These are phyloP conservation scores for Anagrus nilaparvatae DNA, from an alignment of 1,140 invertebrate genomes.

Conservation along the genomic window DNA sequence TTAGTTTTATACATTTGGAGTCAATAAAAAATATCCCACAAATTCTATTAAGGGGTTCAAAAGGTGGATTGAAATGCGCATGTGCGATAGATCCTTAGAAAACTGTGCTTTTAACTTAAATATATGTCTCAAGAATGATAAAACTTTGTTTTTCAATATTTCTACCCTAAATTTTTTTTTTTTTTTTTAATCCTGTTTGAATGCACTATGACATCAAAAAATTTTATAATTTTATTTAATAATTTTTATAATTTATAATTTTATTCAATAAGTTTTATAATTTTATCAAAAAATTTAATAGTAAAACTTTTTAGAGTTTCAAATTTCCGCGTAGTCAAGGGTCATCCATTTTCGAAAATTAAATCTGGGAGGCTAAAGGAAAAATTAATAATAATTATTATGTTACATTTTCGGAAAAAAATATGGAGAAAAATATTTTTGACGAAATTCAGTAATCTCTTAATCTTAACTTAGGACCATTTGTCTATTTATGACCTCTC, in stretches of 20 bases:
- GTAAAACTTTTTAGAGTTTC: too few relatives aligned
- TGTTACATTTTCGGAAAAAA: neutral
- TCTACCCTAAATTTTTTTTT: neutral
- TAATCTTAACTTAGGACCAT: too few relatives aligned
- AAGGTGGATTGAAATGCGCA: too few relatives aligned
- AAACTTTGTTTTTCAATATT: neutral
- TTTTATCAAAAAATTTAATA: neutral
- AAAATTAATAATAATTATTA: neutral
- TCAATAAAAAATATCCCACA: too few relatives aligned
- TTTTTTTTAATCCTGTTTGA: neutral
- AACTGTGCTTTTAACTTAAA: too few relatives aligned
- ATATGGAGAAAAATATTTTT: neutral
- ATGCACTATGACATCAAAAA: neutral
- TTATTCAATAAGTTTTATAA: neutral
- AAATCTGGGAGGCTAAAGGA: neutral
- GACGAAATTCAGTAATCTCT: too few relatives aligned
- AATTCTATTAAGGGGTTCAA: too few relatives aligned
- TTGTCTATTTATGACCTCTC: too few relatives aligned
- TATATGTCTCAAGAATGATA: neutral
- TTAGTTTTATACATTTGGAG: too few relatives aligned
- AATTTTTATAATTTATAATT: neutral
- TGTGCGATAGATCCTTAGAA: too few relatives aligned
- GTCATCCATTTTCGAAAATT: too few relatives aligned
- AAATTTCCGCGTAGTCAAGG: too few relatives aligned
- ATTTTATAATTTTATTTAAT: neutral